Percentiles rank a stretch among this genome's conserved stretches.
Evolutionary conservation across 2,113 vertebrate genomes (phyloP).

Genomic region (Azemiops feae): DNA sequence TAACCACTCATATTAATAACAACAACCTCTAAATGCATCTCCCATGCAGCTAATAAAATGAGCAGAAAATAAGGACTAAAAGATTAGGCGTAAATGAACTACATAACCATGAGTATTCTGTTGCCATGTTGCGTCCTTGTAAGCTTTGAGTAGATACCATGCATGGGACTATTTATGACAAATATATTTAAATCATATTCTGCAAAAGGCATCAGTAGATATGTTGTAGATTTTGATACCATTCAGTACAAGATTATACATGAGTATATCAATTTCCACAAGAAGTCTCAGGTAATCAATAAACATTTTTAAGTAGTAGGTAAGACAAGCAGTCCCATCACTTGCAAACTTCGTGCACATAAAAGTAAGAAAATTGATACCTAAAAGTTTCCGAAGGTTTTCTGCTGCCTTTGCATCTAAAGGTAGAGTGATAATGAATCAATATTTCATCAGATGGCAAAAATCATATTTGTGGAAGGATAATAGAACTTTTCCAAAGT

Average conservation of each 20-base stretch:
- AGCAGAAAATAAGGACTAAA: neutral
- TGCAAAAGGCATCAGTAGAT: neutral
- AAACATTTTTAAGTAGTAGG: neutral
- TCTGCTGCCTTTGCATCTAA: neutral
- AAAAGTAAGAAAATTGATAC: neutral
- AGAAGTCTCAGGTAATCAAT: neutral
- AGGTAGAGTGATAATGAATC: neutral
- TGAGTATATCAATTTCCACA: neutral
- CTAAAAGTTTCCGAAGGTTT: neutral
- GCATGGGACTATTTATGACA: neutral
- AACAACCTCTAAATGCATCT: neutral
- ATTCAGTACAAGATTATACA: neutral
- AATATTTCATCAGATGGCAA: neutral
- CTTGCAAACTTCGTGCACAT: neutral
- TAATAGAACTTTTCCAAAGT: neutral
- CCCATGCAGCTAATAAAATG: neutral
- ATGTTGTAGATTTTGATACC: neutral
- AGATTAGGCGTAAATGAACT: neutral
- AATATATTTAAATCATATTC: neutral
- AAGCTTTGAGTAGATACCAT: neutral
- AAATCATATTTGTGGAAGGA: neutral
- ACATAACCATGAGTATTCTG: no score
- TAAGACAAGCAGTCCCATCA: neutral
- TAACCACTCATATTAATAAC: neutral
- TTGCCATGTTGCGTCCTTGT: neutral